Conservation (phyloP, 2,888 invertebrate genomes). For the Andrena chrysosceles region DNA sequence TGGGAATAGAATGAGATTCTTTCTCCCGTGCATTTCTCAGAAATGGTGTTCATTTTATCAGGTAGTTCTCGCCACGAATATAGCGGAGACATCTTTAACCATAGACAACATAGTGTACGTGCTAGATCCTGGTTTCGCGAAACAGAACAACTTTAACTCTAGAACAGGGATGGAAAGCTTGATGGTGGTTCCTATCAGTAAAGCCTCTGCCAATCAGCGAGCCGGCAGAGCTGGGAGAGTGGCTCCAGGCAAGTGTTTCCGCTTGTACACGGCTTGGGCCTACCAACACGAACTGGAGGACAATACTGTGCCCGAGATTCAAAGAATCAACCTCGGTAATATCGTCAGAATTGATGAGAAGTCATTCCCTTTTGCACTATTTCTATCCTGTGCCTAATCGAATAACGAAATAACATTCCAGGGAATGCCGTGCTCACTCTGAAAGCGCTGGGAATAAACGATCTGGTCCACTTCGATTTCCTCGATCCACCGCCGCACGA, state of each 20-base stretch:
- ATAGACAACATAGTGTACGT: constrained; percentile 99
- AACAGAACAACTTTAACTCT: constrained; percentile 99
- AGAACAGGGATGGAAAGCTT: constrained; percentile 99
- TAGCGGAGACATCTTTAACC: constrained; percentile 99
- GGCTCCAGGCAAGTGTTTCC: constrained; percentile 98
- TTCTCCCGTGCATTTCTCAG: background rate
- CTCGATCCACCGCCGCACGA: constrained; percentile 99
- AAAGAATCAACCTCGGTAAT: constrained; percentile 94
- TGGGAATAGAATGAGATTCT: background rate
- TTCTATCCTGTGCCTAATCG: background rate
- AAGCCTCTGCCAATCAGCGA: constrained; percentile 98
- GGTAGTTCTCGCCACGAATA: constrained; percentile 98
- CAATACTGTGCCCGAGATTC: constrained; percentile 99
- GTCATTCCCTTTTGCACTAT: too few species aligned
- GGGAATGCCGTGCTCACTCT: constrained; percentile 98
- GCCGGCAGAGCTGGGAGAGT: constrained; percentile 93
- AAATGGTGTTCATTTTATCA: constrained; percentile 65
- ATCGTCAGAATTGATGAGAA: background rate
- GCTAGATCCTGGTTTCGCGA: constrained; percentile 99
- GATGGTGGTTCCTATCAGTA: constrained; percentile 99
- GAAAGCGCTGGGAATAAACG: constrained; percentile 98
- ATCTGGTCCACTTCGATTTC: constrained; percentile 99
- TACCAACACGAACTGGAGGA: constrained; percentile 99
- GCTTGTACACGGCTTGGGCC: constrained; percentile 99
- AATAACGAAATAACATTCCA: constrained; percentile 21